Evolutionary conservation across 2,888 invertebrate species (phyloP).

Genomic region (Minunthozetes semirufus): DNA sequence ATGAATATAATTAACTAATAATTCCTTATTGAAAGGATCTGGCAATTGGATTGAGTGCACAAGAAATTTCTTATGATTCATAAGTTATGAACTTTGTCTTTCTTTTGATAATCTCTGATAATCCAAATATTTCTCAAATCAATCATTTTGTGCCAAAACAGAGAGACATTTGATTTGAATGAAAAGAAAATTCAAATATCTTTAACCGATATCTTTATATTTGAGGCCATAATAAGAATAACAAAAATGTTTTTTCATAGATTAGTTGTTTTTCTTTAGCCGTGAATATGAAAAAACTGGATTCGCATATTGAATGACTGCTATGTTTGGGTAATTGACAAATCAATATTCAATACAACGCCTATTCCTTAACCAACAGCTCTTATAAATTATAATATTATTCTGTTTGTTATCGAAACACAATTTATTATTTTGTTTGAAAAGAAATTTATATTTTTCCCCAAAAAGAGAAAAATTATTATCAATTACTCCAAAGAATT

Average conservation of each 20-base stretch:
- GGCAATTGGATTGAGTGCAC: neutral
- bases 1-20: conserved; percentile 7
- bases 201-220: conserved; percentile 3
- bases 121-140: no score
- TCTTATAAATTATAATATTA: no score
- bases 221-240: neutral
- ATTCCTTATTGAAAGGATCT: neutral
- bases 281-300: neutral
- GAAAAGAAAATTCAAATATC: neutral
- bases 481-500: no score
- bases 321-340: conserved; percentile 19
- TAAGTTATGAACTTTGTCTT: no score
- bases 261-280: neutral
- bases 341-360: conserved; percentile 25
- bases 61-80: no score
- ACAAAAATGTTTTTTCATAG: neutral
- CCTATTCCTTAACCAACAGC: neutral
- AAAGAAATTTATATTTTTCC: neutral
- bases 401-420: conserved; percentile 1
- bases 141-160: no score
- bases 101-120: no score
- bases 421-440: neutral
- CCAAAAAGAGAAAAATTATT: no score
- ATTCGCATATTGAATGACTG: conserved; percentile 2
- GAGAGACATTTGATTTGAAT: no score